These are phyloP conservation scores for Ophraella communa DNA, from an alignment of 2,888 invertebrate genomes.

Conservation along the genomic window DNA sequence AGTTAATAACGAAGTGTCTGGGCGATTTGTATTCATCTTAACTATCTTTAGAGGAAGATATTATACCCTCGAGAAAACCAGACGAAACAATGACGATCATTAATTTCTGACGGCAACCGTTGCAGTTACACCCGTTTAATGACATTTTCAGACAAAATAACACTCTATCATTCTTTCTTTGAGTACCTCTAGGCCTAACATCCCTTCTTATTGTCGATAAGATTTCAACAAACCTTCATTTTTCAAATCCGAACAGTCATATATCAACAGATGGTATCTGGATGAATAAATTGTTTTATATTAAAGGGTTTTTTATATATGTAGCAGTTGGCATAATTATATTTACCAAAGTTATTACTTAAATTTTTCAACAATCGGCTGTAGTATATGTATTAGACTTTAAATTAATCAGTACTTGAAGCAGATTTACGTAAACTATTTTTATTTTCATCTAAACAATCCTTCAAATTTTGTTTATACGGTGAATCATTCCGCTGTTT, in stretches of 20 bases:
- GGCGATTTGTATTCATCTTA: slow-evolving; percentile 20
- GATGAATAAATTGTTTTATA: slow-evolving; percentile 11
- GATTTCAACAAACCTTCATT: slow-evolving; percentile 9
- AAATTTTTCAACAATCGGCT: too few relatives aligned
- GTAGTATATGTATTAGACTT: too few relatives aligned
- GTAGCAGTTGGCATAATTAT: too few relatives aligned
- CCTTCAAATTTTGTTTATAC: too few relatives aligned
- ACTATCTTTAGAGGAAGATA: slow-evolving; percentile 31
- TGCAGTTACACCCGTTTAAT: slow-evolving; percentile 32
- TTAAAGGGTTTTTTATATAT: neutral
- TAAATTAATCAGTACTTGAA: too few relatives aligned
- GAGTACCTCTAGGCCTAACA: neutral
- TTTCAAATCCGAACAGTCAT: slow-evolving; percentile 8
- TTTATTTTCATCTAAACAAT: too few relatives aligned
- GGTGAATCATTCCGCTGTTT: too few relatives aligned
- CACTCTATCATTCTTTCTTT: slow-evolving; percentile 23
- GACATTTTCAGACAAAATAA: slow-evolving; percentile 28
- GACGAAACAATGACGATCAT: slow-evolving; percentile 32
- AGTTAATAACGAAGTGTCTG: slow-evolving; percentile 6
- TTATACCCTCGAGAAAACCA: slow-evolving; percentile 14
- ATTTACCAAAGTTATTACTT: too few relatives aligned
- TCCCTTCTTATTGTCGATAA: slow-evolving; percentile 13
- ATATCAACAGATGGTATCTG: slow-evolving; percentile 14
- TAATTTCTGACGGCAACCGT: slow-evolving; percentile 30
- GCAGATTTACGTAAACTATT: too few relatives aligned